phyloP scores from a whole-genome alignment of 2,888 invertebrate genomes.

The Ischnura elegans region DNA sequence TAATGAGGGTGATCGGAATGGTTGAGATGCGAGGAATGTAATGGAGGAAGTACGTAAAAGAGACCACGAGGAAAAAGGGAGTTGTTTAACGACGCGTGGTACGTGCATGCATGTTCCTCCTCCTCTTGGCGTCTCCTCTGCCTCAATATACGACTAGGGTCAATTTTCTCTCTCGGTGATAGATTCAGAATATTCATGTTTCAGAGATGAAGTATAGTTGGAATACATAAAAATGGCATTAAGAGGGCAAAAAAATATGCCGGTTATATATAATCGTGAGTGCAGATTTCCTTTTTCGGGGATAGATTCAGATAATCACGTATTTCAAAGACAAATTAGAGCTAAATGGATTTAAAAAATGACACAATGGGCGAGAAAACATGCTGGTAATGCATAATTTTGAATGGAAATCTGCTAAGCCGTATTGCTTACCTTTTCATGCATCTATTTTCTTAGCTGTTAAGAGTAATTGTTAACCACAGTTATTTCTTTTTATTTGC shows the following conservation, averaged over 20 bases:
- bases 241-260: no score
- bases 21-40: conserved; percentile 44
- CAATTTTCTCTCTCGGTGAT: not conserved
- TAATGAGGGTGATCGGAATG: conserved; percentile 61
- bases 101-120: not conserved
- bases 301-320: not conserved
- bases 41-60: conserved; percentile 30
- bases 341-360: no score
- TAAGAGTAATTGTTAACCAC: no score
- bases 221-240: no score
- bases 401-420: no score
- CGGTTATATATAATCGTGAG: no score
- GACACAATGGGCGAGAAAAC: not conserved
- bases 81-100: conserved; percentile 33
- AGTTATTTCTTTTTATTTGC: no score
- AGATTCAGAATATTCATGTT: not conserved
- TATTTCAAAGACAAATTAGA: not conserved
- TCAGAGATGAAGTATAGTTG: not conserved
- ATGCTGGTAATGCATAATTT: no score
- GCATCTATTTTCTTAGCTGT: no score
- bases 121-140: not conserved
- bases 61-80: not conserved
- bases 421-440: no score
- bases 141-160: not conserved
- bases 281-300: not conserved